Evolutionary conservation across 2,888 invertebrate genomes (phyloP), one percentile per base, ranked within the genome.

Genomic region (Phania funesta): DNA sequence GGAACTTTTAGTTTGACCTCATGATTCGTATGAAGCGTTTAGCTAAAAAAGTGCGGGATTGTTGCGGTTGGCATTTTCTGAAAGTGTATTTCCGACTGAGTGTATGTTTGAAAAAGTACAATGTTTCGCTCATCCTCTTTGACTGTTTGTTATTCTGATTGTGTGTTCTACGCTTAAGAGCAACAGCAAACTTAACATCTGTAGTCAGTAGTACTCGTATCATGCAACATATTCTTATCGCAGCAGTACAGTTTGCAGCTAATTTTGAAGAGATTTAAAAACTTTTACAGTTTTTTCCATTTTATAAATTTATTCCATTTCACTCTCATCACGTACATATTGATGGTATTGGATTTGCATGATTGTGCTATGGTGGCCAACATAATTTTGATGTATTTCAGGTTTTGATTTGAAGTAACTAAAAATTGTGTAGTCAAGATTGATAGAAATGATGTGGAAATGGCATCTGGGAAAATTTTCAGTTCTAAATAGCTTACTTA

Each of bases 211-310:
- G 7, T 3, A 29, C n/a, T n/a, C 29, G 26, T 52, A 52, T 54
- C 46, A 64, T 54, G 29, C 56, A 77, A 26, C 56, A 62, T 38
- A 65, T 67, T 79, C 77, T 84, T 84, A 84, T 84, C 84, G 82
- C 74, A 65, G 62, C 60, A 60, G 54, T 67, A 76, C 84, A 83
- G 80, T 85, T 82, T 77, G 83, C 84, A 83, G 85, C 83, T 84
- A 84, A 85, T 85, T 85, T 83, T 75, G 77, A 58, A 84, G 80
- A 85, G 85, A 85, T 84, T 85, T 84, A 82, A 80, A 83, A 84
- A 80, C 46, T 83, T 84, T 84, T 76, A 9, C 56, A 48, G 38
- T 32, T 78, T 52, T 11, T 50, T 50, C 44, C 20, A 16, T 24
- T 38, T 16, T 46, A 29, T 54, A 13, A 13, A 16, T 48, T 46